phyloP scores from a whole-genome alignment of 2,888 invertebrate species.

The Drosophila parthenogenetica region DNA sequence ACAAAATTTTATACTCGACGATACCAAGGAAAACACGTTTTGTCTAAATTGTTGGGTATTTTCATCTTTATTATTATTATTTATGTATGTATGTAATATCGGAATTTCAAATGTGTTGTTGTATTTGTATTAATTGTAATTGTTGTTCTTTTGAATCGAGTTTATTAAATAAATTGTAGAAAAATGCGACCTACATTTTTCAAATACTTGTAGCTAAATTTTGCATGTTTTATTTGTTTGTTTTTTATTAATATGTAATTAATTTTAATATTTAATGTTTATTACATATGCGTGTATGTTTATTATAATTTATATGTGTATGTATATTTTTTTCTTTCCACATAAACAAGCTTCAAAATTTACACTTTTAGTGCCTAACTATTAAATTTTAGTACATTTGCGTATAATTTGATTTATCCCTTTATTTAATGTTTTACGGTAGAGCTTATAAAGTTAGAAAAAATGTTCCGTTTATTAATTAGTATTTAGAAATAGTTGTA shows the following conservation, averaged over 20 bases:
- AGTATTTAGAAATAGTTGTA: conserved; percentile 23
- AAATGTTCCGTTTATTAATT: conserved; percentile 22
- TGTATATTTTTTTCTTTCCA: conserved; percentile 28
- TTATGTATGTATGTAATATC: conserved; percentile 45
- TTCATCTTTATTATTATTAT: conserved; percentile 40
- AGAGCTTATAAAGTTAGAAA: conserved; percentile 51
- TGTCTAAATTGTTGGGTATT: conserved; percentile 33
- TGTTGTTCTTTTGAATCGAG: conserved; percentile 47
- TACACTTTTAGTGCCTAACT: conserved; percentile 74
- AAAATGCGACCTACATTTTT: conserved; percentile 65
- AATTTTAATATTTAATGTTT: conserved; percentile 40
- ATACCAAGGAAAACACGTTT: not conserved
- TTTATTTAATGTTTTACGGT: conserved; percentile 29
- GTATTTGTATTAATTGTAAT: conserved; percentile 34
- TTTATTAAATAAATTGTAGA: conserved; percentile 73
- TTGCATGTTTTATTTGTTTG: conserved; percentile 36
- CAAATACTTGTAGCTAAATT: conserved; percentile 67
- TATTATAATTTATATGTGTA: conserved; percentile 25
- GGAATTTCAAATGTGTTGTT: conserved; percentile 44
- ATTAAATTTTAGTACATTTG: conserved; percentile 68
- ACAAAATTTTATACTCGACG: not conserved
- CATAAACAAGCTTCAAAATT: conserved; percentile 50
- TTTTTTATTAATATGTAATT: conserved; percentile 29
- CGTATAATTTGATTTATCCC: conserved; percentile 60
- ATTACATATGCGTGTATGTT: conserved; percentile 25